Evolutionary conservation across 2,888 invertebrate species (phyloP).

Genomic region (Mamestra brassicae): DNA sequence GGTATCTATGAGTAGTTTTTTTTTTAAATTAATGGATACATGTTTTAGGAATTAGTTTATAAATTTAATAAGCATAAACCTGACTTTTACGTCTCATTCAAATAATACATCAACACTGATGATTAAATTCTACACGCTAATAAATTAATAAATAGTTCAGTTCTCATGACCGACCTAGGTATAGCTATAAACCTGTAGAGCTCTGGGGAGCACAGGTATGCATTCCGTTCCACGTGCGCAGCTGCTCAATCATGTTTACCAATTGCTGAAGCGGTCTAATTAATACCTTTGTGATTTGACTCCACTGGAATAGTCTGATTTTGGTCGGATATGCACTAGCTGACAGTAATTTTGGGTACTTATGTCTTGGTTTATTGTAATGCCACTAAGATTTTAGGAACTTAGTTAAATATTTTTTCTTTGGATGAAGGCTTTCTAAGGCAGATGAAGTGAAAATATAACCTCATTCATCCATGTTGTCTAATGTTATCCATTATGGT

Average conservation of each 20-base stretch:
- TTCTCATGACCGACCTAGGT: neutral
- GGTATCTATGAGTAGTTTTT: no score
- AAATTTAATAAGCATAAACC: neutral
- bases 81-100: constrained; percentile 1
- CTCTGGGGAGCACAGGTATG: constrained; percentile 11
- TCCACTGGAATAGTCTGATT: constrained; percentile 56
- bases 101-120: neutral
- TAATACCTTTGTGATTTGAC: constrained; percentile 74
- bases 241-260: constrained; percentile 72
- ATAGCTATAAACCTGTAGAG: neutral
- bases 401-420: neutral
- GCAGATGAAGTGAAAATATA: no score
- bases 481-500: no score
- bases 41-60: no score
- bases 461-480: no score
- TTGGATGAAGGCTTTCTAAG: no score
- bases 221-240: constrained; percentile 41
- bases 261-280: constrained; percentile 72
- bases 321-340: neutral
- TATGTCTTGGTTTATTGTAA: neutral
- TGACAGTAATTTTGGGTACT: constrained; percentile 4
- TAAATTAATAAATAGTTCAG: neutral
- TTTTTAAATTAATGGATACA: no score
- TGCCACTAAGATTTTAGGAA: neutral
- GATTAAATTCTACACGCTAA: neutral